Percentiles rank a stretch among this genome's conserved stretches.
Evolutionary conservation across 2,888 invertebrate species (phyloP).

Genomic region (Cantharis flavilabris): DNA sequence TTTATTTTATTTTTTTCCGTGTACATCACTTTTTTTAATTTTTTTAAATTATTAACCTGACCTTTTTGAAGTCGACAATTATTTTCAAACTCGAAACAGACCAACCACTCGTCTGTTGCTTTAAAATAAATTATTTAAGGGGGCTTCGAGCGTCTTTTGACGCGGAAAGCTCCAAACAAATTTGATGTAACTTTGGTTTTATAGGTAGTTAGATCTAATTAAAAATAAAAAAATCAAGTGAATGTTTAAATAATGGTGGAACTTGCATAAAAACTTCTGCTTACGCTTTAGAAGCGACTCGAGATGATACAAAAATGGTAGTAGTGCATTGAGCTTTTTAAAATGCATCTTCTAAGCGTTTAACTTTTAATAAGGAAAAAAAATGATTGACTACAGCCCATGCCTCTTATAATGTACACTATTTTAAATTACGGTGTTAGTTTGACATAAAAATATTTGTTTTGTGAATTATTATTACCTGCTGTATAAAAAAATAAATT

Average conservation of each 20-base stretch:
- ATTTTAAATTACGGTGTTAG: conserved; percentile 12
- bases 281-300: conserved; percentile 50
- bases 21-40: conserved; percentile 6
- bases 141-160: neutral
- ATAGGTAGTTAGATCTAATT: conserved; percentile 24
- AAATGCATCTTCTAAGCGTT: neutral
- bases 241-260: conserved; percentile 30
- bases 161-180: neutral
- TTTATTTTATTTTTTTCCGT: conserved; percentile 29
- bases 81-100: neutral
- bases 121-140: neutral
- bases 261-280: conserved; percentile 44
- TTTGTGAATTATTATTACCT: conserved; percentile 22
- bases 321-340: conserved; percentile 47
- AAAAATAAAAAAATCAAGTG: conserved; percentile 23
- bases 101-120: neutral
- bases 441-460: conserved; percentile 30
- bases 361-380: neutral
- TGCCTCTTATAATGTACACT: conserved; percentile 20
- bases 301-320: conserved; percentile 41
- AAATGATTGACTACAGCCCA: conserved; percentile 5
- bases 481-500: neutral
- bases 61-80: neutral
- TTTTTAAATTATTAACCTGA: neutral
- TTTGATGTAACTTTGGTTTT: conserved; percentile 10